Evolutionary conservation across 2,113 vertebrate genomes (phyloP).

Genomic region (Ptychochromis oligacanthus): DNA sequence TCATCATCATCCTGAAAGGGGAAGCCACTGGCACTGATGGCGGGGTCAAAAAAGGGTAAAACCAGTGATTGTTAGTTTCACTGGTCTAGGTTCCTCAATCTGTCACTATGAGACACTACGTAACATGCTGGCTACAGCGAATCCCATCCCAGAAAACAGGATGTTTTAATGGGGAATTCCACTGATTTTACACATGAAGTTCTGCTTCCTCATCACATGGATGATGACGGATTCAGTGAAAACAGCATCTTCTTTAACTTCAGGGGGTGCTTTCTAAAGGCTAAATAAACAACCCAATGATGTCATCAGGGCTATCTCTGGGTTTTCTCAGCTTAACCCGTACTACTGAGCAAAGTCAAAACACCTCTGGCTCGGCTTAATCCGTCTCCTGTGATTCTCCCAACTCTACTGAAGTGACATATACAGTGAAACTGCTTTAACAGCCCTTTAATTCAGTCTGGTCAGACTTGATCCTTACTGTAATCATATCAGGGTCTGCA

Average conservation of each 20-base stretch:
- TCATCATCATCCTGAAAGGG: slow-evolving; percentile 37
- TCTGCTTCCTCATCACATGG: accelerated
- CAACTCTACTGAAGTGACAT: background rate
- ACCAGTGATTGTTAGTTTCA: background rate
- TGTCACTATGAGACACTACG: background rate
- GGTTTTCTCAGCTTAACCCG: background rate
- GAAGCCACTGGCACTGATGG: slow-evolving; percentile 11
- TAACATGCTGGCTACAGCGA: background rate
- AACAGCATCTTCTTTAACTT: background rate
- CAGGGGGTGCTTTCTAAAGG: background rate
- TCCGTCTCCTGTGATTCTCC: background rate
- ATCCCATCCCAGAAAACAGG: background rate
- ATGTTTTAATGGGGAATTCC: background rate
- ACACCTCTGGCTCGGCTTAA: background rate
- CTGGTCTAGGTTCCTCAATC: background rate
- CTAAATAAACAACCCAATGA: background rate
- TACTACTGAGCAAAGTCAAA: background rate
- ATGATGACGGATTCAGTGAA: background rate
- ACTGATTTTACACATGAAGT: background rate
- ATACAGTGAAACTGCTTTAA: background rate
- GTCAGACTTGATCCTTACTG: background rate
- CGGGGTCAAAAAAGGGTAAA: slow-evolving; percentile 34
- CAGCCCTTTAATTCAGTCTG: background rate
- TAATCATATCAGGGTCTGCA: background rate
- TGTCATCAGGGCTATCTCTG: background rate